These are phyloP conservation scores for Brachyhypopomus occidentalis DNA, from an alignment of 2,113 vertebrate genomes.

Conservation along the genomic window DNA sequence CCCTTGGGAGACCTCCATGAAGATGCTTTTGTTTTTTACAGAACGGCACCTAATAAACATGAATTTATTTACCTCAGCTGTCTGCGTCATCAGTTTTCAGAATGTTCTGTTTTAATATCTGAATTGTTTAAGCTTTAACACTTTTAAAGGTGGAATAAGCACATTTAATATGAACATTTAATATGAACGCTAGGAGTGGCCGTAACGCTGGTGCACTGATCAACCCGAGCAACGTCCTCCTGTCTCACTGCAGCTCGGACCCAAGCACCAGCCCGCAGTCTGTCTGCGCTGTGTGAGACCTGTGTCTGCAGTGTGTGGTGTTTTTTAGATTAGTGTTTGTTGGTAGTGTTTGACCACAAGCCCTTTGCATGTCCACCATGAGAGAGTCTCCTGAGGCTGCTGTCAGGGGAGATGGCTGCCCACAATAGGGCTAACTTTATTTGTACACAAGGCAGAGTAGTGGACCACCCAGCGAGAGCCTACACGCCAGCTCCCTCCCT, in stretches of 20 bases:
- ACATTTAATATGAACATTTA: no score
- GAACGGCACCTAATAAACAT: slow-evolving; percentile 71
- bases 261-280: no score
- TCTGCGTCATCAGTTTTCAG: slow-evolving; percentile 3
- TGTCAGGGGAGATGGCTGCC: slow-evolving; percentile 67
- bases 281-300: no score
- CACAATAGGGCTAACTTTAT: slow-evolving; percentile 80
- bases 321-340: background rate
- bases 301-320: background rate
- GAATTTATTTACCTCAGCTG: slow-evolving; percentile 61
- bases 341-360: slow-evolving; percentile 24
- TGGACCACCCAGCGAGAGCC: slow-evolving; percentile 79
- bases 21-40: slow-evolving; percentile 55
- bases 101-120: background rate
- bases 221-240: no score
- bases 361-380: slow-evolving; percentile 45
- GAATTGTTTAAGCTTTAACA: no score
- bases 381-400: slow-evolving; percentile 44
- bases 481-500: slow-evolving; percentile 67
- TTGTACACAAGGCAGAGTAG: slow-evolving; percentile 73
- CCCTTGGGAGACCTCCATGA: slow-evolving; percentile 20
- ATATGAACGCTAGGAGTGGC: no score
- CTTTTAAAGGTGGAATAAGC: no score
- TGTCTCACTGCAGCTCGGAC: no score
- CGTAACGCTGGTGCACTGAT: no score